These are phyloP conservation scores for Tetragonisca angustula DNA, from an alignment of 2,888 invertebrate genomes.

Conservation along the genomic window DNA sequence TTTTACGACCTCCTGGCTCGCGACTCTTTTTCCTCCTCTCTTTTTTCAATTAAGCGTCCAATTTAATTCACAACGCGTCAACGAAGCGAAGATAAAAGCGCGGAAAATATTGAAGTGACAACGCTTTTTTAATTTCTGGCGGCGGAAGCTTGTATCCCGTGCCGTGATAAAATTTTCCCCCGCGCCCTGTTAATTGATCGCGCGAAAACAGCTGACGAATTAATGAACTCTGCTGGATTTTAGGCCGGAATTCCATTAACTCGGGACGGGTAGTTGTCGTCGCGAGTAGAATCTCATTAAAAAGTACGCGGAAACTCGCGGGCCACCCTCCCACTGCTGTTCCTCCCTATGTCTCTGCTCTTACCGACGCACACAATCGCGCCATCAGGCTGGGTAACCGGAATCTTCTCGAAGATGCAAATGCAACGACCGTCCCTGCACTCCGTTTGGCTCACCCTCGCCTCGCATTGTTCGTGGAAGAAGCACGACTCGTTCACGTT, in stretches of 20 bases:
- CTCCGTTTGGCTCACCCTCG: constrained; percentile 89
- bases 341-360: constrained; percentile 27
- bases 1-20: background rate
- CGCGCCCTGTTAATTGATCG: constrained; percentile 41
- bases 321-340: background rate
- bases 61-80: background rate
- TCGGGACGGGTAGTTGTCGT: constrained; percentile 22
- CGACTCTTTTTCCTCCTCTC: background rate
- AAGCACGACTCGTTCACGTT: constrained; percentile 92
- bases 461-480: constrained; percentile 94
- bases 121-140: background rate
- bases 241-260: constrained; percentile 49
- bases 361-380: constrained; percentile 90
- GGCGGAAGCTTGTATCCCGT: background rate
- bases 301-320: constrained; percentile 31
- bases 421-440: constrained; percentile 92
- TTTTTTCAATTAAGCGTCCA: background rate
- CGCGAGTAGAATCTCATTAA: constrained; percentile 49
- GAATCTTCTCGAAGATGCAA: constrained; percentile 92
- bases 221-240: constrained; percentile 45
- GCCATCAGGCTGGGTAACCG: constrained; percentile 89
- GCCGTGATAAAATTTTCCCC: no score
- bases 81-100: background rate
- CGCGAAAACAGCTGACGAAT: constrained; percentile 33
- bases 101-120: background rate